A percentile compares a stretch with the other conserved stretches of the same genome.
phyloP scores from a whole-genome alignment of 2,888 invertebrate species.

The Lithophane ornitopus region DNA sequence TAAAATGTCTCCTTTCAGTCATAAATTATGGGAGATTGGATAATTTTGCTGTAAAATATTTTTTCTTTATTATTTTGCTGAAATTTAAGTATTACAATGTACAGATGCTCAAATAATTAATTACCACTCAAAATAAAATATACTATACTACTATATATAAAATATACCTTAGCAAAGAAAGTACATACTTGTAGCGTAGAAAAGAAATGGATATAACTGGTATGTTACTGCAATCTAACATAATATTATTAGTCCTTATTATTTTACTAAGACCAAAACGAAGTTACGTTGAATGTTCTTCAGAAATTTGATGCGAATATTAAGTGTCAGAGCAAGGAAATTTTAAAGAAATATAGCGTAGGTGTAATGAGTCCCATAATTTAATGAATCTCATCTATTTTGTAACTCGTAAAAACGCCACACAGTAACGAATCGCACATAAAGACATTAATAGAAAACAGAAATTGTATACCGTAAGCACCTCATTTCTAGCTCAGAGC shows the following conservation, averaged over 20 bases:
- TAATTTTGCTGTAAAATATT: conserved; percentile 28
- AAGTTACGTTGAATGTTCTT: neutral
- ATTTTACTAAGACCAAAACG: neutral
- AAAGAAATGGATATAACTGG: neutral
- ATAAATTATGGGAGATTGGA: conserved; percentile 50
- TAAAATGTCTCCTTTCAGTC: conserved; percentile 51
- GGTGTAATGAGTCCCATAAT: neutral
- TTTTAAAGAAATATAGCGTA: neutral
- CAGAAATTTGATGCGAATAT: neutral
- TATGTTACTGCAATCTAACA: neutral
- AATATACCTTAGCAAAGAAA: neutral
- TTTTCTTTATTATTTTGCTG: neutral
- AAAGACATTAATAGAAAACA: conserved; percentile 13
- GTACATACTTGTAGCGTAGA: no score
- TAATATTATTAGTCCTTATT: neutral
- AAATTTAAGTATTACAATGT: neutral
- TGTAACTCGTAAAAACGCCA: neutral
- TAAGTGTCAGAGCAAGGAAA: neutral
- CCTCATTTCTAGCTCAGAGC: conserved; percentile 48
- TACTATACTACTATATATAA: no score
- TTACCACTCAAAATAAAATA: neutral
- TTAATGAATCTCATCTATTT: neutral
- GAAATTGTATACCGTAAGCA: conserved; percentile 22
- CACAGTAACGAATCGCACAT: neutral
- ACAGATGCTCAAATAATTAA: neutral